Conservation (phyloP, 1,140 invertebrate species). For the Bradynema listronoti region DNA sequence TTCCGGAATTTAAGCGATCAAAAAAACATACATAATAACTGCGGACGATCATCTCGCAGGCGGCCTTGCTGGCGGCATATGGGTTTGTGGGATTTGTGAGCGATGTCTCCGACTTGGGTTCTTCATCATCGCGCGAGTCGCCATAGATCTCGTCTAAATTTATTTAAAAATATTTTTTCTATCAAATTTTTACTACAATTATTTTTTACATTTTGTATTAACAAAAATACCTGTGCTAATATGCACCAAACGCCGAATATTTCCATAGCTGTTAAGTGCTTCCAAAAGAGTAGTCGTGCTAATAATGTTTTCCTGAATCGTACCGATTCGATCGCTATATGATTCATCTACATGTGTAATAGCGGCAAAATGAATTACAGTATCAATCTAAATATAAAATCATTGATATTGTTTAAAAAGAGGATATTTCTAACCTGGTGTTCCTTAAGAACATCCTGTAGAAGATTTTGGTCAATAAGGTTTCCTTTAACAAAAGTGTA, state of each 20-base stretch:
- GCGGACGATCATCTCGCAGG: constrained; percentile 52
- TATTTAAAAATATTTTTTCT: too few species aligned
- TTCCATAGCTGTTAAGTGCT: constrained; percentile 36
- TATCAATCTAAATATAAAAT: constrained; percentile 49
- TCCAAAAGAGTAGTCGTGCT: constrained; percentile 53
- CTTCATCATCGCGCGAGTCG: constrained; percentile 44
- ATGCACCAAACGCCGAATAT: constrained; percentile 49
- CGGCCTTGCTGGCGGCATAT: constrained; percentile 56
- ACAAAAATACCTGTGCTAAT: constrained; percentile 53
- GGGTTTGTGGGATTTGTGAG: constrained; percentile 56
- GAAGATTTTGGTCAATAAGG: constrained; percentile 37
- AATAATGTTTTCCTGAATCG: constrained; percentile 57
- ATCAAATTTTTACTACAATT: not conserved
- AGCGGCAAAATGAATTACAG: constrained; percentile 58
- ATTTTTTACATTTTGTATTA: constrained; percentile 7
- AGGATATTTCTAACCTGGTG: constrained; percentile 34
- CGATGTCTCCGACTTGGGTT: constrained; percentile 48
- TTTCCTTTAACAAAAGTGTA: constrained; percentile 47
- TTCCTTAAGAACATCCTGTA: constrained; percentile 35
- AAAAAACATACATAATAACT: constrained; percentile 47
- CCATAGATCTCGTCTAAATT: constrained; percentile 57
- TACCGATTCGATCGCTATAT: constrained; percentile 56
- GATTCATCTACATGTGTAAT: constrained; percentile 58
- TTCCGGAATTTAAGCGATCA: too few species aligned
- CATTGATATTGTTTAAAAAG: not conserved